phyloP scores from a whole-genome alignment of 1,140 invertebrate genomes.

The Eubasilissa regina region DNA sequence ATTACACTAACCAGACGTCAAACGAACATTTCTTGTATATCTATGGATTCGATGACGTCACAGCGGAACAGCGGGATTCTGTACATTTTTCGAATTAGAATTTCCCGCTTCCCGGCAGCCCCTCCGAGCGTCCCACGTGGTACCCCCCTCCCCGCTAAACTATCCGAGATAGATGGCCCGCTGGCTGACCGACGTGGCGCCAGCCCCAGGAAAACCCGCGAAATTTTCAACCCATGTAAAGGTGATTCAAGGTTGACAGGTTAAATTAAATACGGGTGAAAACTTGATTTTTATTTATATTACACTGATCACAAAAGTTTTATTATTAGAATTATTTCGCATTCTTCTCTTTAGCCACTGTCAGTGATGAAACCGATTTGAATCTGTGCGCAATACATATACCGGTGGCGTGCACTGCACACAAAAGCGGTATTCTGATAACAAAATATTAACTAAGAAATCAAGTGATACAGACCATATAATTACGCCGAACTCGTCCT shows the following conservation, averaged over 20 bases:
- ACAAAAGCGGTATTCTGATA: too few relatives aligned
- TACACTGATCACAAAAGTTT: too few relatives aligned
- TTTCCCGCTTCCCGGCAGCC: conserved; percentile 8
- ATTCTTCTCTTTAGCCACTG: too few relatives aligned
- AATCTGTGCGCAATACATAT: too few relatives aligned
- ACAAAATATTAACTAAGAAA: too few relatives aligned
- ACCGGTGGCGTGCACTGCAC: too few relatives aligned
- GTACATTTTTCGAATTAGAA: conserved; percentile 31
- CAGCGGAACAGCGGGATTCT: conserved; percentile 16
- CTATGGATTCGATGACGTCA: conserved; percentile 23
- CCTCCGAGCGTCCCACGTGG: conserved; percentile 5
- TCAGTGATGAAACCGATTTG: too few relatives aligned
- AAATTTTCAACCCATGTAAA: conserved; percentile 32
- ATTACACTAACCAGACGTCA: neutral
- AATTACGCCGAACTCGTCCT: too few relatives aligned
- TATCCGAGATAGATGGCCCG: conserved; percentile 57
- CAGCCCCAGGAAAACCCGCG: conserved; percentile 33
- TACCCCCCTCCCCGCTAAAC: conserved; percentile 45
- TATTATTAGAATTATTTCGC: too few relatives aligned
- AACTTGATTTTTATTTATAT: too few relatives aligned
- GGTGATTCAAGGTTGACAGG: neutral
- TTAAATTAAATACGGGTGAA: too few relatives aligned
- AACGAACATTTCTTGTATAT: neutral
- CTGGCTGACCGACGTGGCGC: conserved; percentile 58
- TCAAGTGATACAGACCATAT: too few relatives aligned